A percentile compares a stretch with the other conserved stretches of the same genome.
Evolutionary conservation across 2,113 vertebrate species (phyloP).

Genomic region (Eudorcas thomsonii): DNA sequence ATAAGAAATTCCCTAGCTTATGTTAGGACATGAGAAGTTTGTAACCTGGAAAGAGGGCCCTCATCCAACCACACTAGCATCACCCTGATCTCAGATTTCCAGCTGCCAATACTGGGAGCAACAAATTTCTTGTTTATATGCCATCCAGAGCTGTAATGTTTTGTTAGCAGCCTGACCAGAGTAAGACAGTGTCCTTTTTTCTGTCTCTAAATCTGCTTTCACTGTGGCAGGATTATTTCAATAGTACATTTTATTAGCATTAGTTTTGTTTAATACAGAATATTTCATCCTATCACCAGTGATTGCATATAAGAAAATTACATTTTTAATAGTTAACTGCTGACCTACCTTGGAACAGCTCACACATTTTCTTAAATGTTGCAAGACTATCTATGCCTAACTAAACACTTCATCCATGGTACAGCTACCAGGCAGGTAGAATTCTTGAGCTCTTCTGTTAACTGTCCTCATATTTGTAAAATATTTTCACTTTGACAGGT

Average conservation of each 20-base stretch:
- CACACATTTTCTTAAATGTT: background rate
- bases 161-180: background rate
- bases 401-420: background rate
- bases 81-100: background rate
- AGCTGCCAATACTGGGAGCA: background rate
- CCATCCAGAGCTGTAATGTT: background rate
- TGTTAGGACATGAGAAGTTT: background rate
- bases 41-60: background rate
- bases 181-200: background rate
- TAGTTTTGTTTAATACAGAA: slow-evolving; percentile 38
- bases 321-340: background rate
- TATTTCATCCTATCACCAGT: background rate
- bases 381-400: background rate
- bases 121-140: background rate
- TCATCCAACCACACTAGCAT: background rate
- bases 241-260: slow-evolving; percentile 14
- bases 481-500: background rate
- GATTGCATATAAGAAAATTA: background rate
- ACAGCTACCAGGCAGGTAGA: background rate
- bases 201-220: background rate
- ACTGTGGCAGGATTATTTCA: slow-evolving; percentile 35
- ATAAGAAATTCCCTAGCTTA: background rate
- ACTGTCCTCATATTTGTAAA: background rate
- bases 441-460: background rate
- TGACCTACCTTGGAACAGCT: background rate